Evolutionary conservation across 2,113 vertebrate species (phyloP).

Genomic region (Anarrhichthys ocellatus): DNA sequence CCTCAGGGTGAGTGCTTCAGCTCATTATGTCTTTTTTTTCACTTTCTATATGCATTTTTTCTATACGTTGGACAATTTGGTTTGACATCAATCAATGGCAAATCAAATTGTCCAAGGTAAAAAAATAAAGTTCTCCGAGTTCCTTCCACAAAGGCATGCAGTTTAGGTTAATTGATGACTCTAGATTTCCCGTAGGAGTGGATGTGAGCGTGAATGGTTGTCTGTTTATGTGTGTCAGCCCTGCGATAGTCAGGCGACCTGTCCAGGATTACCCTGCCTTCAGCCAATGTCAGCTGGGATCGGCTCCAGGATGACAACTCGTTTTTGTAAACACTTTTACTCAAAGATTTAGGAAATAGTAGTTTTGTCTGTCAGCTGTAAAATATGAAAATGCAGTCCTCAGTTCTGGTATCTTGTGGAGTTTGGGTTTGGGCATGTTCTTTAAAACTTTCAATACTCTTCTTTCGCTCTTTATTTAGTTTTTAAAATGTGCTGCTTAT

Average conservation of each 20-base stretch:
- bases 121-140: not conserved
- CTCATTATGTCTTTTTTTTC: not conserved
- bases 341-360: not conserved
- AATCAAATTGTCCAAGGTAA: not conserved
- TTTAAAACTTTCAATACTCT: not conserved
- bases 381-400: not conserved
- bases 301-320: not conserved
- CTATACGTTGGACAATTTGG: not conserved
- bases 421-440: not conserved
- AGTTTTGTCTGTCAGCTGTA: not conserved
- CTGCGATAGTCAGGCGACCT: not conserved
- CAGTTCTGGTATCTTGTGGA: not conserved
- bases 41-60: not conserved
- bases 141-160: not conserved
- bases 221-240: not conserved
- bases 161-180: not conserved
- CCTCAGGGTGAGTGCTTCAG: slow-evolving; percentile 3
- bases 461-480: not conserved
- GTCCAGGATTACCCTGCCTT: not conserved
- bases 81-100: not conserved
- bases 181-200: not conserved
- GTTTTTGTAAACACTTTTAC: not conserved
- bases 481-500: not conserved
- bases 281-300: not conserved
- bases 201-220: not conserved